Percentiles rank a stretch among this genome's conserved stretches.
phyloP scores from a whole-genome alignment of 2,113 vertebrate genomes.

The Ammospiza caudacuta region DNA sequence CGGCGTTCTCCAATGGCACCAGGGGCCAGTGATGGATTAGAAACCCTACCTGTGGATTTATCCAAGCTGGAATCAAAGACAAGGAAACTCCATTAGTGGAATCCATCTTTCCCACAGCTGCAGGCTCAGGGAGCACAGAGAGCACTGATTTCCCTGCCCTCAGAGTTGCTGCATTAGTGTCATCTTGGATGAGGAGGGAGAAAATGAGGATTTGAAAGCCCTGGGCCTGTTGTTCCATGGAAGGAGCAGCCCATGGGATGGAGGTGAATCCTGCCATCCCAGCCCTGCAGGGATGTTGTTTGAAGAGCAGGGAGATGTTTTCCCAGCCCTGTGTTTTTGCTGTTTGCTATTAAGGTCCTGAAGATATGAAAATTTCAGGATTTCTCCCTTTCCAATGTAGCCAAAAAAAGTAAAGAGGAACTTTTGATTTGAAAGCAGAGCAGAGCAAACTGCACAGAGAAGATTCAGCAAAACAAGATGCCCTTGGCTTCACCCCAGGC shows the following conservation, averaged over 20 bases:
- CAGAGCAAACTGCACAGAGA: fast-evolving
- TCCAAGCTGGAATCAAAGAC: not conserved
- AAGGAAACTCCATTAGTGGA: conserved; percentile 13
- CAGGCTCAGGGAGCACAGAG: not conserved
- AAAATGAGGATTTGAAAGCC: not conserved
- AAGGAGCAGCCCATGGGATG: not conserved
- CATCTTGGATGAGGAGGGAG: not conserved
- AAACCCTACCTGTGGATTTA: not conserved
- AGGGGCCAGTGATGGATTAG: not conserved
- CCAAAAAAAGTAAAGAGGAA: not conserved
- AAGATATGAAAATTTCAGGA: not conserved
- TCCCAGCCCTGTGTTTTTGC: not conserved
- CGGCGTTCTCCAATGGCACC: fast-evolving
- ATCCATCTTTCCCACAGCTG: not conserved
- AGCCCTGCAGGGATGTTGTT: not conserved
- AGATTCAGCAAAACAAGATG: not conserved
- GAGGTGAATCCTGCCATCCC: not conserved
- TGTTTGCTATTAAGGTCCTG: not conserved
- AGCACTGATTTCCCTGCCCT: not conserved
- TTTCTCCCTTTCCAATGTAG: not conserved
- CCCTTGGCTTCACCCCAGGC: not conserved
- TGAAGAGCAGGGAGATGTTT: not conserved
- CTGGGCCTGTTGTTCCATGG: not conserved
- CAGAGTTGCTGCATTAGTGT: not conserved
- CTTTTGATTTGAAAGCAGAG: not conserved